Conservation (phyloP, 2,797 vertebrate species). For the Silurus lanzhouensis region DNA sequence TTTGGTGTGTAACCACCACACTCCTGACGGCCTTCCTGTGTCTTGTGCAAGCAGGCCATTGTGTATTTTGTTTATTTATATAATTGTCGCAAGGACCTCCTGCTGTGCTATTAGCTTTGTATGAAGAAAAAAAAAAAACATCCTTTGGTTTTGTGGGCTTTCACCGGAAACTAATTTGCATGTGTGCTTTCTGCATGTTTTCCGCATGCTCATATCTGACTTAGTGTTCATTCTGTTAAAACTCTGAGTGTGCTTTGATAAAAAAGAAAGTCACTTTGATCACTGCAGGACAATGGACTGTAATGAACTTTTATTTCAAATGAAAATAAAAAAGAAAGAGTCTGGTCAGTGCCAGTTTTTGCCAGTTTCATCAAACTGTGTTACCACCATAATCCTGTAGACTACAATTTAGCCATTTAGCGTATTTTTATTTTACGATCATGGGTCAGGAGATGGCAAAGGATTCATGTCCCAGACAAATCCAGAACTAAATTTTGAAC, state of each 20-base stretch:
- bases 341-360: neutral
- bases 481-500: neutral
- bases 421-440: neutral
- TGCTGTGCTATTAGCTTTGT: constrained; percentile 28
- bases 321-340: neutral
- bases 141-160: neutral
- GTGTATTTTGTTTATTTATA: constrained; percentile 32
- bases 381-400: neutral
- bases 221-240: neutral
- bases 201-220: neutral
- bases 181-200: constrained; percentile 15
- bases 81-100: constrained; percentile 3
- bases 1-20: neutral
- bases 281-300: constrained; percentile 28
- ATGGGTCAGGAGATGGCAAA: neutral
- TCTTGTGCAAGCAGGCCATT: constrained; percentile 14
- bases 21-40: neutral
- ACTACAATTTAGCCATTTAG: no score
- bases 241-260: neutral
- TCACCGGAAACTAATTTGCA: neutral
- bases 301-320: neutral
- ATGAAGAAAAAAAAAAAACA: neutral
- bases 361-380: neutral
- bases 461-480: neutral
- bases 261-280: neutral